Evolutionary conservation across 2,888 invertebrate genomes (phyloP).

Genomic region (Hypomecis atomaria): DNA sequence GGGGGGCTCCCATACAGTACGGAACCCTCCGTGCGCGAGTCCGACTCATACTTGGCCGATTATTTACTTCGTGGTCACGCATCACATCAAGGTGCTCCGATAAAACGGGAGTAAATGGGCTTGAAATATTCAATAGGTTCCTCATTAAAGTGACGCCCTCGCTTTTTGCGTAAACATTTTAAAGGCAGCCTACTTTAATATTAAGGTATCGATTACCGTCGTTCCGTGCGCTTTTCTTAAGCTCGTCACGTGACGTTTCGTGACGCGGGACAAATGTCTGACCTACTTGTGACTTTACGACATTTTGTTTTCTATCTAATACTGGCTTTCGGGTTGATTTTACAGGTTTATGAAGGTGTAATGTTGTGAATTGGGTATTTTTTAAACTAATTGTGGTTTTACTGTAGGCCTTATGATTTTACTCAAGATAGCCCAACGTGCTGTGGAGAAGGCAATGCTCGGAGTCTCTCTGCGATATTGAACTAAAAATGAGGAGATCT

Average conservation of each 20-base stretch:
- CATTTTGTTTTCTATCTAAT: constrained; percentile 35
- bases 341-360: background rate
- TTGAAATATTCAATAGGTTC: constrained; percentile 5
- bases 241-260: constrained; percentile 39
- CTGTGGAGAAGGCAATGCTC: too few relatives aligned
- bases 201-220: constrained; percentile 40
- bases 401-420: too few relatives aligned
- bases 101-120: constrained; percentile 2
- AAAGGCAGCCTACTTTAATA: constrained; percentile 33
- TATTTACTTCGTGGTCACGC: background rate
- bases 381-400: too few relatives aligned
- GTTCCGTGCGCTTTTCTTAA: constrained; percentile 37
- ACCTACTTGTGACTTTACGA: constrained; percentile 41
- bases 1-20: too few relatives aligned
- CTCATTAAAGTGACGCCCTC: constrained; percentile 5
- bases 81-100: background rate
- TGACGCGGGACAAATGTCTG: constrained; percentile 34
- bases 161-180: constrained; percentile 12
- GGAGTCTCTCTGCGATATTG: too few relatives aligned
- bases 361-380: too few relatives aligned
- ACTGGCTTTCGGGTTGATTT: constrained; percentile 18
- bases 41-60: too few relatives aligned
- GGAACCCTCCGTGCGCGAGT: too few relatives aligned
- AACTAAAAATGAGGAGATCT: too few relatives aligned
- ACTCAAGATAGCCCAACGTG: too few relatives aligned